A percentile compares a stretch with the other conserved stretches of the same genome.
Conservation (phyloP, 1,140 invertebrate genomes). For the Ceratitis capitata region DNA sequence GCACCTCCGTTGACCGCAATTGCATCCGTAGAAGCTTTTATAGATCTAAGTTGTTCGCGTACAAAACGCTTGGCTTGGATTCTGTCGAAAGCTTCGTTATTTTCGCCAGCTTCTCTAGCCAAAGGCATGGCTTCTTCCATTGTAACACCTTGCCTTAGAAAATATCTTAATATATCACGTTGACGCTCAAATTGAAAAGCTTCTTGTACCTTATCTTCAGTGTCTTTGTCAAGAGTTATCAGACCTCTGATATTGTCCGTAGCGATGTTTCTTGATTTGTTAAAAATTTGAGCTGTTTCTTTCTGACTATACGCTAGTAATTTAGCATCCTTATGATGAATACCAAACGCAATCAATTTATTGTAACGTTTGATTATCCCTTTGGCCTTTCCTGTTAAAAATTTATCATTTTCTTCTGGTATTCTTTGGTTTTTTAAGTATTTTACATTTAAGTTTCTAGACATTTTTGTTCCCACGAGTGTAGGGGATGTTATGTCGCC, state of each 20-base stretch:
- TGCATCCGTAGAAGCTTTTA: neutral
- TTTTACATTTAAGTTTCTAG: neutral
- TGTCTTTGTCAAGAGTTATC: neutral
- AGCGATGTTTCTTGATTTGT: neutral
- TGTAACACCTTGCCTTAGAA: neutral
- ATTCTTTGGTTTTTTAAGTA: neutral
- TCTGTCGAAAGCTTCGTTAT: neutral
- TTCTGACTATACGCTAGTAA: neutral
- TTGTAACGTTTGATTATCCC: neutral
- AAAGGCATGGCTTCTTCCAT: neutral
- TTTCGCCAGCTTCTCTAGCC: neutral
- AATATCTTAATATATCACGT: neutral
- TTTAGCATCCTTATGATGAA: neutral
- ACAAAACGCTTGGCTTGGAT: neutral
- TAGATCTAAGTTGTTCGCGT: neutral
- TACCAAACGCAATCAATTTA: neutral
- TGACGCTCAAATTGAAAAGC: neutral
- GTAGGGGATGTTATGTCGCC: slow-evolving; percentile 41
- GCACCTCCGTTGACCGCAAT: neutral
- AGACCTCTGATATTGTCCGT: neutral
- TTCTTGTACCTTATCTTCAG: neutral
- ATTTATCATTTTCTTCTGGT: neutral
- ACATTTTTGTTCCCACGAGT: slow-evolving; percentile 46
- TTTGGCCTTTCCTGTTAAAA: neutral
- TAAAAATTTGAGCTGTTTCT: neutral